Conservation (phyloP, 2,888 invertebrate genomes). For the Xanthia togata region DNA sequence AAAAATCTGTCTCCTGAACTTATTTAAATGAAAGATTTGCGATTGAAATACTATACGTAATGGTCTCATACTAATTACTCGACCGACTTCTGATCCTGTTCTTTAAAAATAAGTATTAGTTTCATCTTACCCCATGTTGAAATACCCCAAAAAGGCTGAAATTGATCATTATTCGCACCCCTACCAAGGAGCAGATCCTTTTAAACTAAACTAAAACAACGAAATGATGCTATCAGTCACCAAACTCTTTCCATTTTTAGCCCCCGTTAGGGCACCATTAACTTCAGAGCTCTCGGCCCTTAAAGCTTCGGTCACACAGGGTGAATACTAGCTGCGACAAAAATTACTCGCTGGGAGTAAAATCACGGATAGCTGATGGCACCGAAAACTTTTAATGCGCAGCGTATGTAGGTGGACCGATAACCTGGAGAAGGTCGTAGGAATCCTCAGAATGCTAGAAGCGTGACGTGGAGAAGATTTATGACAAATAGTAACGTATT, state of each 20-base stretch:
- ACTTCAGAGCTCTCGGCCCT: constrained; percentile 60
- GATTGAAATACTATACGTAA: neutral
- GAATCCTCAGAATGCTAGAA: neutral
- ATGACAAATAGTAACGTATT: neutral
- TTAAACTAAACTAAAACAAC: constrained; percentile 63
- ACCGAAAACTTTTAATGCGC: neutral
- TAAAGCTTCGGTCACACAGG: constrained; percentile 30
- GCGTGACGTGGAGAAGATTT: neutral
- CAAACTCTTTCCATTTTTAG: constrained; percentile 69
- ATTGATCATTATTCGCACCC: constrained; percentile 24
- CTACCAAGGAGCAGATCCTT: constrained; percentile 23
- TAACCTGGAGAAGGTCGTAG: neutral
- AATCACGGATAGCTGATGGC: neutral
- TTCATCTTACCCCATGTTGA: neutral
- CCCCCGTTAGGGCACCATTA: constrained; percentile 70
- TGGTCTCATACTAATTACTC: neutral
- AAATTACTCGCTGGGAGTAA: neutral
- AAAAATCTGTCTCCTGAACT: neutral
- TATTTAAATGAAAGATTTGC: neutral
- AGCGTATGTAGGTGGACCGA: neutral
- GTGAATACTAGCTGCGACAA: neutral
- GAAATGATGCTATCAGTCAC: constrained; percentile 66
- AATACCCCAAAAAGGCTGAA: constrained; percentile 26
- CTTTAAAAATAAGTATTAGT: neutral
- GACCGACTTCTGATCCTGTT: neutral